Base-by-base conservation (phyloP, 2,888 invertebrate species). In the Drosophila kanekoi region DNA sequence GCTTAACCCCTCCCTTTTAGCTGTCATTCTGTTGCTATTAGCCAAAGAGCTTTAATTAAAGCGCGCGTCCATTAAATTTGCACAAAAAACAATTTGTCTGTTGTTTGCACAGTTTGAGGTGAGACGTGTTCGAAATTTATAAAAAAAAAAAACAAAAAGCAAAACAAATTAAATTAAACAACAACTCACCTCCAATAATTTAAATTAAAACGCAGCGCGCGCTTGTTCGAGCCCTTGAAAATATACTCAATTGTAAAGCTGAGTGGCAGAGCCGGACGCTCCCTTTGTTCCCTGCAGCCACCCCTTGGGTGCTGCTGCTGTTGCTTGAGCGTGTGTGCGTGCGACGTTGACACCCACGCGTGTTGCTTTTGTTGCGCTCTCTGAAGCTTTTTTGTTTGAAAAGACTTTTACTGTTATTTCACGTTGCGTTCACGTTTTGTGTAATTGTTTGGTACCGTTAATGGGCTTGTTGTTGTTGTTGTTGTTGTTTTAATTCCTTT, bases 401-500 rank as follows among this genome's bases (percentile, higher is more conserved):
- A 67, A 53, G 49, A 68, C 51, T 74, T 74, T 71, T 74, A 77
- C 65, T 74, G 64, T 71, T 77, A 74, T 68, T 74, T 77, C 51
- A 71, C 59, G 45, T 65, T 62, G 48, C 40, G 40, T 58, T 68
- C 37, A 58, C 43, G 56, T 49, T 57, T 54, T 61, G 51, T 62
- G 43, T 59, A 56, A 58, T 38, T 51, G 49, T 13, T 44, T 35
- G 47, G 23, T 13, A 20, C 43, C 57, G 37, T 66, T 56, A 44
- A 49, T 48, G 59, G 53, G 59, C 4, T 20, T 20, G 18, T 28
- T 51, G 62, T 43, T 14, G 28, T 28, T 16, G 47, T 18, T 59
- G 53, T 20, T 72, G 53, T 52, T 53, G 56, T 68, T 70, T 49
- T 77, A 72, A 75, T 77, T 72, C 63, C 70, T 69, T 77, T 67